Conservation (phyloP, 2,797 vertebrate species). For the Nyctalus aviator region DNA sequence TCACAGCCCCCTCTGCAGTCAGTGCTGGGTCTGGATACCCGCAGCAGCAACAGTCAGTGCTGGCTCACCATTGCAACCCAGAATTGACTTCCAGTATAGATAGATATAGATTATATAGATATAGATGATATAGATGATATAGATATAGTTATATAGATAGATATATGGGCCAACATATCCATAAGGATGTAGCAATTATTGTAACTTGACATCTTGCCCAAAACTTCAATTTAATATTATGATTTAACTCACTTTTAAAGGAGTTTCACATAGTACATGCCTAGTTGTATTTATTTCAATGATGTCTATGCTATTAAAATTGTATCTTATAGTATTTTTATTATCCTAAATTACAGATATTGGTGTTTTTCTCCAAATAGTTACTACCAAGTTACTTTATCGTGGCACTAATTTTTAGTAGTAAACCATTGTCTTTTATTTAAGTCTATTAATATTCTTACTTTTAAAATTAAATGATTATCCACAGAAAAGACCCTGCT, state of each 20-base stretch:
- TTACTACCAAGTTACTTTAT: neutral
- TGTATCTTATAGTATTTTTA: slow-evolving; percentile 13
- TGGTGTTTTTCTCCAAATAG: neutral
- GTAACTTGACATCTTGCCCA: neutral
- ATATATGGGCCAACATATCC: neutral
- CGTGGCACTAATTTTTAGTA: neutral
- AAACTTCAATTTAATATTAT: slow-evolving; percentile 51
- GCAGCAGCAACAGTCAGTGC: too few species aligned
- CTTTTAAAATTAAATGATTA: slow-evolving; percentile 64
- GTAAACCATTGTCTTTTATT: slow-evolving; percentile 23
- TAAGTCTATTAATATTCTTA: slow-evolving; percentile 43
- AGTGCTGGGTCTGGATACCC: too few species aligned
- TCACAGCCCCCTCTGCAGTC: too few species aligned
- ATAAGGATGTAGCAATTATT: neutral
- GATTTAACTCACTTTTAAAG: slow-evolving; percentile 23
- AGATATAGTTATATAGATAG: too few species aligned
- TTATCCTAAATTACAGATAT: neutral
- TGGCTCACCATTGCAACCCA: too few species aligned
- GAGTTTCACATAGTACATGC: neutral
- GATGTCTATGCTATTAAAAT: neutral
- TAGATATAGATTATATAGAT: too few species aligned
- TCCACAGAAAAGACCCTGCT: neutral
- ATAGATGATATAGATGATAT: too few species aligned
- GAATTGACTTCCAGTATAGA: too few species aligned
- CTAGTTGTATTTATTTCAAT: neutral